phyloP scores from a whole-genome alignment of 2,113 vertebrate species.

The Paradisaea rubra region DNA sequence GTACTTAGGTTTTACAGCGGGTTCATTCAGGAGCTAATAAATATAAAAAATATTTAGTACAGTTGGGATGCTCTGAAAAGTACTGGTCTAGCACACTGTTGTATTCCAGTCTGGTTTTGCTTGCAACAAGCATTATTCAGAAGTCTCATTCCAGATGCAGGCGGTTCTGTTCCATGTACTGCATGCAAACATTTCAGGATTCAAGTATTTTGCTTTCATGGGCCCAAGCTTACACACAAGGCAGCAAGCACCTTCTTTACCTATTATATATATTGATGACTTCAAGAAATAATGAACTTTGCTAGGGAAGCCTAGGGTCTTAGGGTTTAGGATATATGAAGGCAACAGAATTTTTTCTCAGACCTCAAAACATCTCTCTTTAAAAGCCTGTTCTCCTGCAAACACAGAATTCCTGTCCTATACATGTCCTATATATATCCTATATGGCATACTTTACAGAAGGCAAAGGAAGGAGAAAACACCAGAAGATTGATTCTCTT shows the following conservation, averaged over 20 bases:
- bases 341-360: neutral
- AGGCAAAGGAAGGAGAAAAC: neutral
- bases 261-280: neutral
- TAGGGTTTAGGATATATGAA: neutral
- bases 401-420: neutral
- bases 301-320: neutral
- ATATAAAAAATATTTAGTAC: neutral
- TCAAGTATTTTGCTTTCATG: neutral
- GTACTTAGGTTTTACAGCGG: neutral
- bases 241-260: neutral
- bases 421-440: neutral
- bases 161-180: neutral
- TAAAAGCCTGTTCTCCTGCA: neutral
- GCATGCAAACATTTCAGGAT: neutral
- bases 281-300: neutral
- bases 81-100: neutral
- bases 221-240: neutral
- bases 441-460: neutral
- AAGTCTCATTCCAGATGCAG: neutral
- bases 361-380: neutral
- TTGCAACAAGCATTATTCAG: neutral
- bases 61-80: neutral
- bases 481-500: neutral
- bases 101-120: neutral
- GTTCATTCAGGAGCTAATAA: neutral